phyloP scores from a whole-genome alignment of 2,113 vertebrate species.

The Chionomys nivalis region DNA sequence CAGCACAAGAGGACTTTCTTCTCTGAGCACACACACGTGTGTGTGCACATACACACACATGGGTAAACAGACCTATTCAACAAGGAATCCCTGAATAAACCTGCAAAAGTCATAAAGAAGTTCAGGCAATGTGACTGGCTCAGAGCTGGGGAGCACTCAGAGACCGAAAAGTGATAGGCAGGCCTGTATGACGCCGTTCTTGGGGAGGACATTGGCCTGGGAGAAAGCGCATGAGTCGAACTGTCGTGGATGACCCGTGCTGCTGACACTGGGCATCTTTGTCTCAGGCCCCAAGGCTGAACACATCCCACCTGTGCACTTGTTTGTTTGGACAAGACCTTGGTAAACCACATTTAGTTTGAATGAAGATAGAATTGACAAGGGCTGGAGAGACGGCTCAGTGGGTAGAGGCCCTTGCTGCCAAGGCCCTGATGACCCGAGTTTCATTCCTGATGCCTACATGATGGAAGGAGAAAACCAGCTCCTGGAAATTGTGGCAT shows the following conservation, averaged over 20 bases:
- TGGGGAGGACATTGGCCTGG: background rate
- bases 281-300: conserved; percentile 47
- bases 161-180: conserved; percentile 77
- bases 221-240: background rate
- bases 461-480: background rate
- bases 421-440: background rate
- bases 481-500: background rate
- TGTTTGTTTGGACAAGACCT: background rate
- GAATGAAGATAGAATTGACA: conserved; percentile 50
- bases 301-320: conserved; percentile 36
- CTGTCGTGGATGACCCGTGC: background rate
- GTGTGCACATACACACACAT: background rate
- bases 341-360: conserved; percentile 18
- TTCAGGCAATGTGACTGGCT: conserved; percentile 88
- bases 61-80: conserved; percentile 79
- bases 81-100: conserved; percentile 84
- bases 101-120: conserved; percentile 82
- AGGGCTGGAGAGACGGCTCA: background rate
- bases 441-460: background rate
- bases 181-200: conserved; percentile 63
- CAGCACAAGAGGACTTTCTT: conserved; percentile 92
- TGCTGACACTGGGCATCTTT: background rate
- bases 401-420: background rate
- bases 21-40: conserved; percentile 64
- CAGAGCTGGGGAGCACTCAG: conserved; percentile 89